These are phyloP conservation scores for Xiphophorus hellerii DNA, from an alignment of 2,113 vertebrate species.

Conservation along the genomic window DNA sequence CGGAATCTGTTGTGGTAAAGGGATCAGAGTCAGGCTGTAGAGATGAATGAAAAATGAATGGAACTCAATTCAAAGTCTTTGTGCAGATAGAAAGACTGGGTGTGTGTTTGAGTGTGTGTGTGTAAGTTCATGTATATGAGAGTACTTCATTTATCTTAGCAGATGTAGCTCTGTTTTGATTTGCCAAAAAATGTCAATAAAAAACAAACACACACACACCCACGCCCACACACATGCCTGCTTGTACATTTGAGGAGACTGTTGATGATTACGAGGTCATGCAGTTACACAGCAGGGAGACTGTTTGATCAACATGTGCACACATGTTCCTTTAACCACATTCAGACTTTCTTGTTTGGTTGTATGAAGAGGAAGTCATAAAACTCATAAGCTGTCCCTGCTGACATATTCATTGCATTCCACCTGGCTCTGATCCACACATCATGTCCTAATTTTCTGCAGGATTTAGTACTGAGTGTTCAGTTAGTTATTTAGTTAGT, in stretches of 20 bases:
- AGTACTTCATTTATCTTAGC: not conserved
- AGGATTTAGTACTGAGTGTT: not conserved
- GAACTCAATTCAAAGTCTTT: too few species aligned
- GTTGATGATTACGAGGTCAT: slow-evolving; percentile 16
- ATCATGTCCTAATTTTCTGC: not conserved
- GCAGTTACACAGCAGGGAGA: slow-evolving; percentile 43
- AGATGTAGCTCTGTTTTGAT: slow-evolving; percentile 38
- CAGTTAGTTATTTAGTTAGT: not conserved
- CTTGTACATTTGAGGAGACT: not conserved
- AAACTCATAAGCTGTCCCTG: not conserved
- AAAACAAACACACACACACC: not conserved
- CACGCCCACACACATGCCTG: not conserved
- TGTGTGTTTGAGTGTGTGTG: not conserved
- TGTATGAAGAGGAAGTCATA: slow-evolving; percentile 4
- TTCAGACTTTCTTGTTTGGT: slow-evolving; percentile 6
- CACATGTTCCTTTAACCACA: slow-evolving; percentile 10
- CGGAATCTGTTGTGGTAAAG: too few species aligned
- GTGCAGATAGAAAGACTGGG: too few species aligned
- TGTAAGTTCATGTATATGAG: slow-evolving; percentile 15
- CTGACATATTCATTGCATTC: not conserved
- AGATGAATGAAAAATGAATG: too few species aligned
- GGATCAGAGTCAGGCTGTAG: too few species aligned
- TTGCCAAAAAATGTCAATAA: slow-evolving; percentile 27
- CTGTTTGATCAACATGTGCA: not conserved
- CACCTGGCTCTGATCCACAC: not conserved